Evolutionary conservation across 2,797 vertebrate species (phyloP).

Genomic region (Choloepus didactylus): DNA sequence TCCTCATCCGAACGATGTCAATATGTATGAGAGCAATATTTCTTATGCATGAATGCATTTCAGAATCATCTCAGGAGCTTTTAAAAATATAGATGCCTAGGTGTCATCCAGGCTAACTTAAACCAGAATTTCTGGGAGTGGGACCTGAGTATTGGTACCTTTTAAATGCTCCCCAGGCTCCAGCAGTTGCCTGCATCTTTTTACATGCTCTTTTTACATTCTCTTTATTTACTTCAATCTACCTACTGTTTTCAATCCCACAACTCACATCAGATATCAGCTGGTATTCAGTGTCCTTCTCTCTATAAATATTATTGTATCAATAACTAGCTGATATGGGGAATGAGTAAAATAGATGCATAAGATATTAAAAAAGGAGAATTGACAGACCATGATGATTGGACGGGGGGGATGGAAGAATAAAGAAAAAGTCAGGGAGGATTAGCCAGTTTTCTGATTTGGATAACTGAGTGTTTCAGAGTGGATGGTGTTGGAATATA

Average conservation of each 20-base stretch:
- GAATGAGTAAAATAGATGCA: background rate
- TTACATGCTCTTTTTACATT: background rate
- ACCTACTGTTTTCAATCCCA: background rate
- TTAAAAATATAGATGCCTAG: background rate
- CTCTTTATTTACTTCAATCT: background rate
- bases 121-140: background rate
- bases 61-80: slow-evolving; percentile 19
- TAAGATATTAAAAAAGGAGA: background rate
- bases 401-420: background rate
- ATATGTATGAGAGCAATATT: background rate
- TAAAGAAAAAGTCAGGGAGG: background rate
- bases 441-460: background rate
- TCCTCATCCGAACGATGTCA: background rate
- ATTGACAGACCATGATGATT: background rate
- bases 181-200: background rate
- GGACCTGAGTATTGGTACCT: background rate
- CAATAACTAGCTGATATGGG: background rate
- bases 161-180: background rate
- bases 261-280: background rate
- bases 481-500: background rate
- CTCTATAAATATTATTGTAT: background rate
- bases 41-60: background rate
- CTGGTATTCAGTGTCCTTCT: background rate
- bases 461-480: background rate
- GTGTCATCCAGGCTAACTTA: background rate